These are phyloP conservation scores for Macrochelys suwanniensis DNA, from an alignment of 2,797 vertebrate genomes.

Conservation along the genomic window DNA sequence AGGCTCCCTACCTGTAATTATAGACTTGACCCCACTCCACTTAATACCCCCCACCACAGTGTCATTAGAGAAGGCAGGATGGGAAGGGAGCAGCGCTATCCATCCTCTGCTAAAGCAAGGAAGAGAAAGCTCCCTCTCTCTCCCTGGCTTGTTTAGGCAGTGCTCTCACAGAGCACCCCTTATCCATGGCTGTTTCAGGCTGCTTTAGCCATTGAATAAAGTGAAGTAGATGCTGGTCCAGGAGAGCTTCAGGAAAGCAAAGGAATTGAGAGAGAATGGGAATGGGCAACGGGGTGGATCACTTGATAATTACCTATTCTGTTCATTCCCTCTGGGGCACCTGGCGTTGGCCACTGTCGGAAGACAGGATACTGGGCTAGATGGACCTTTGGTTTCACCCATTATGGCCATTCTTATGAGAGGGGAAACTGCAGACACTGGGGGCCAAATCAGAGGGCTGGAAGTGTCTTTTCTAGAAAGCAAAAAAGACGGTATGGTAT, in stretches of 20 bases:
- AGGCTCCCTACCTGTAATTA: conserved; percentile 14
- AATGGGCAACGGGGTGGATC: no score
- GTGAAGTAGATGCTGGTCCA: background rate
- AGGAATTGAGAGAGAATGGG: no score
- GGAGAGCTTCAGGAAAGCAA: no score
- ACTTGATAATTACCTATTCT: no score
- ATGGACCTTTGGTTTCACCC: no score
- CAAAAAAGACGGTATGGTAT: background rate
- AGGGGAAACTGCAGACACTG: no score
- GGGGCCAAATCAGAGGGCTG: no score
- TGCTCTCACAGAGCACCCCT: background rate
- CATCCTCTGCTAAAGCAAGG: background rate
- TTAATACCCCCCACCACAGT: background rate
- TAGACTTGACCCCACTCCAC: conserved; percentile 1
- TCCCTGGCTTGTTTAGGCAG: background rate
- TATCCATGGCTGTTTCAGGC: background rate
- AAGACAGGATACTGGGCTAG: no score
- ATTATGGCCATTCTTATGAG: background rate
- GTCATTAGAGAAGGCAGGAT: background rate
- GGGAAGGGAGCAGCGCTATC: background rate
- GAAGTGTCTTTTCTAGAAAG: background rate
- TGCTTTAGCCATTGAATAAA: background rate
- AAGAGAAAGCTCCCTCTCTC: background rate
- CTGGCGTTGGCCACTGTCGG: no score
- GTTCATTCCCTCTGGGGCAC: no score